phyloP scores from a whole-genome alignment of 2,113 vertebrate species.

The Panthera uncia region DNA sequence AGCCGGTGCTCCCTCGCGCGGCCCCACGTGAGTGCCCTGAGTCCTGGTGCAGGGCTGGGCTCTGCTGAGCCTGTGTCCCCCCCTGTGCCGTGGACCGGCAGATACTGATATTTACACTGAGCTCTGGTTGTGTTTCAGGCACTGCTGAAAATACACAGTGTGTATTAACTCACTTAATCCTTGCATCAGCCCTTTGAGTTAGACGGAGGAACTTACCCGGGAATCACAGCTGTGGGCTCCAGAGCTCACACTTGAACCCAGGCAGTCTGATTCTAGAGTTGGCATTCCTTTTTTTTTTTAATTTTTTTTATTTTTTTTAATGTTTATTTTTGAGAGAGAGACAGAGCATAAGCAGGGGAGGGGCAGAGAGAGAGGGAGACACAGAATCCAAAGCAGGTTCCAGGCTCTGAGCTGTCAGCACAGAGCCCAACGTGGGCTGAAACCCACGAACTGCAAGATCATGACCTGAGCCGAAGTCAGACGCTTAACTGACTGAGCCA shows the following conservation, averaged over 20 bases:
- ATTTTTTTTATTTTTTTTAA: no score
- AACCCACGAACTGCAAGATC: no score
- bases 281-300: no score
- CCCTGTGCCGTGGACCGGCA: fast-evolving
- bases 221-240: not conserved
- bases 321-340: no score
- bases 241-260: not conserved
- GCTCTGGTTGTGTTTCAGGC: not conserved
- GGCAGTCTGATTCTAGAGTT: not conserved
- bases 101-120: not conserved
- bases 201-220: not conserved
- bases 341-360: no score
- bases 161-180: not conserved
- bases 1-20: slow-evolving; percentile 89
- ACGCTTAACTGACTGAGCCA: no score
- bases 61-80: not conserved
- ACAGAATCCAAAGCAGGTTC: no score
- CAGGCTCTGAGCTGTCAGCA: no score
- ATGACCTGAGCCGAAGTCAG: no score
- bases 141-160: not conserved
- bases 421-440: no score
- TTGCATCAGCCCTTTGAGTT: not conserved
- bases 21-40: slow-evolving; percentile 88
- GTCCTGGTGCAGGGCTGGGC: fast-evolving
- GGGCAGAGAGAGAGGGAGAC: no score